phyloP scores from a whole-genome alignment of 1,140 invertebrate species.

The Apolygus lucorum region DNA sequence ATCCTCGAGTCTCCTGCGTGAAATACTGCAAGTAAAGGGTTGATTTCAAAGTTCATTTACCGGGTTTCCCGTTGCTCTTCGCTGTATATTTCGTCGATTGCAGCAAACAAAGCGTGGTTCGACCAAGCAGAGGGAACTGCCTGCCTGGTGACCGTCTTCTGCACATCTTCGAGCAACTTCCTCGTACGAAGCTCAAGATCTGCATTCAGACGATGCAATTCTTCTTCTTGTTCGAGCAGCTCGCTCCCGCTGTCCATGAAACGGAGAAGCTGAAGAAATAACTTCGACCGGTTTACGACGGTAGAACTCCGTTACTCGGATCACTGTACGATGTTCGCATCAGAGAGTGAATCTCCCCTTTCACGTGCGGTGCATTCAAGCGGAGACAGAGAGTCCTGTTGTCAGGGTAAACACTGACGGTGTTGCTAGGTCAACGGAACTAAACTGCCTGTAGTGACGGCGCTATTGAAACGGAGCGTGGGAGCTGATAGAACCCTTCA shows the following conservation, averaged over 20 bases:
- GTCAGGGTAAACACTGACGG: too few species aligned
- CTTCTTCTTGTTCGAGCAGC: conserved; percentile 26
- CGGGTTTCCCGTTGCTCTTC: background rate
- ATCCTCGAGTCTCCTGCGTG: background rate
- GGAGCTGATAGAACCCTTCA: too few species aligned
- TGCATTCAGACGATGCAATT: conserved; percentile 20
- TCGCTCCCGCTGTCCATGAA: background rate
- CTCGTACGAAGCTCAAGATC: conserved; percentile 24
- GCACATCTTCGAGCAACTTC: conserved; percentile 20
- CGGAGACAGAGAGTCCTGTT: too few species aligned
- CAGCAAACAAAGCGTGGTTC: background rate
- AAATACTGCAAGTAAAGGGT: background rate
- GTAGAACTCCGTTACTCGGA: too few species aligned
- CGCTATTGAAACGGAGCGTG: too few species aligned
- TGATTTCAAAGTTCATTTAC: too few species aligned
- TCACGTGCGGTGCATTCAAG: too few species aligned
- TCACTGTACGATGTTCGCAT: too few species aligned
- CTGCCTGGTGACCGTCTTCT: background rate
- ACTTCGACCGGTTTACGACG: too few species aligned
- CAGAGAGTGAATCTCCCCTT: too few species aligned
- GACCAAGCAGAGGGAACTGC: background rate
- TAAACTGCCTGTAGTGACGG: too few species aligned
- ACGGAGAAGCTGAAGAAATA: background rate
- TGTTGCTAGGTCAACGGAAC: too few species aligned
- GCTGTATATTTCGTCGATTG: background rate